Conservation (phyloP, 1,140 invertebrate genomes). For the Drosophila micromelanica region DNA sequence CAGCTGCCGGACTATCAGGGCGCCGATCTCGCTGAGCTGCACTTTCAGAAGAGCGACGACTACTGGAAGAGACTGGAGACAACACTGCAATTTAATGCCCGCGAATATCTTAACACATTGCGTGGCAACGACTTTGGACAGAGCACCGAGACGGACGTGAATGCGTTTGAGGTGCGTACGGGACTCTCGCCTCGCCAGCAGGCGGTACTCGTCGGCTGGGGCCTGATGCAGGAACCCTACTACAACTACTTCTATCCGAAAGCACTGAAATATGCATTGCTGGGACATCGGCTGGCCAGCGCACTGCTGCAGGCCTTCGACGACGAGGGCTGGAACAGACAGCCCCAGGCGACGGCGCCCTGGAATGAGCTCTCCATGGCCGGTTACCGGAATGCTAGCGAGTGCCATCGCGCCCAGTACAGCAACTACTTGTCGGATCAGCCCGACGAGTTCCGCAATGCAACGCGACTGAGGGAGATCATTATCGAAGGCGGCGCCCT, state of each 20-base stretch:
- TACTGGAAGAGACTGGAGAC: constrained; percentile 65
- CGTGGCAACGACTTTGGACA: constrained; percentile 47
- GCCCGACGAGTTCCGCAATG: constrained; percentile 86
- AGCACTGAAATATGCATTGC: constrained; percentile 96
- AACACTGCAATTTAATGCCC: constrained; percentile 46
- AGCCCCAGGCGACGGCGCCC: constrained; percentile 86
- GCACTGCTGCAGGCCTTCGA: constrained; percentile 97
- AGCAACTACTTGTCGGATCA: constrained; percentile 82
- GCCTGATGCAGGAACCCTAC: constrained; percentile 96
- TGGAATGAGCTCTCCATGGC: constrained; percentile 97
- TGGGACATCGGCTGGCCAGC: constrained; percentile 97
- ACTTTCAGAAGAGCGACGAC: constrained; percentile 57
- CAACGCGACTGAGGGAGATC: constrained; percentile 89
- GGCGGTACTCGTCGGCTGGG: constrained; percentile 96
- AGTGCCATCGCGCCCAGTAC: constrained; percentile 97
- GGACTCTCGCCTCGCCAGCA: constrained; percentile 88
- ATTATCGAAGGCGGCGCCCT: constrained; percentile 88
- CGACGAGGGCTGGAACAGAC: constrained; percentile 95
- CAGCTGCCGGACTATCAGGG: constrained; percentile 56
- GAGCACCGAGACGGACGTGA: constrained; percentile 26
- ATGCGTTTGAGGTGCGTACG: constrained; percentile 60
- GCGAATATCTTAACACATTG: constrained; percentile 52
- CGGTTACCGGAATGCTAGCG: constrained; percentile 93
- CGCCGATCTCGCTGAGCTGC: constrained; percentile 53
- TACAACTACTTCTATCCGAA: constrained; percentile 94